Conservation (phyloP, 2,888 invertebrate genomes). For the Andrena trimmerana region DNA sequence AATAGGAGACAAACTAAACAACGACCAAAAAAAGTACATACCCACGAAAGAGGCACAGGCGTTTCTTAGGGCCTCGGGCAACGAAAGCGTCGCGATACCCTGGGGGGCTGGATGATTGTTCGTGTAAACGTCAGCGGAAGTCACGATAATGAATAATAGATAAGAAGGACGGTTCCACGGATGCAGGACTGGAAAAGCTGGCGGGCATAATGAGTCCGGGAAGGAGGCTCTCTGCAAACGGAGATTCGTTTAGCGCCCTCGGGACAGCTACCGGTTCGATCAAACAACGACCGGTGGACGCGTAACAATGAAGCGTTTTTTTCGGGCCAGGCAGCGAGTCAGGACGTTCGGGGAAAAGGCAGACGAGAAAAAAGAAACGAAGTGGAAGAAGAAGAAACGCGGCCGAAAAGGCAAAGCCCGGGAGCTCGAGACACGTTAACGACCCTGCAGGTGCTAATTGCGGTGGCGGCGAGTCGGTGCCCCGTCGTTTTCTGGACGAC, state of each 20-base stretch:
- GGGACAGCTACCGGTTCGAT: slow-evolving; percentile 76
- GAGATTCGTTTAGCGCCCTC: slow-evolving; percentile 70
- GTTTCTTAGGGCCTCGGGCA: not conserved
- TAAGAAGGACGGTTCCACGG: slow-evolving; percentile 24
- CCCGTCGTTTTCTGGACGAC: slow-evolving; percentile 59
- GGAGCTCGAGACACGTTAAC: slow-evolving; percentile 76
- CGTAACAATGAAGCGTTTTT: slow-evolving; percentile 57
- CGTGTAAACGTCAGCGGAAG: slow-evolving; percentile 33
- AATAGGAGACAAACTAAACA: too few species aligned
- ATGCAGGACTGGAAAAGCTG: slow-evolving; percentile 7
- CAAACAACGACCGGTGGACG: slow-evolving; percentile 69
- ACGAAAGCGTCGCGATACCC: not conserved
- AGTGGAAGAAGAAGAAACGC: slow-evolving; percentile 32
- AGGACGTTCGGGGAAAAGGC: slow-evolving; percentile 30
- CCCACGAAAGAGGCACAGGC: not conserved
- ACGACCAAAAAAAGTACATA: too few species aligned
- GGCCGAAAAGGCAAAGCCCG: slow-evolving; percentile 72
- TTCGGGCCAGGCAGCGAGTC: slow-evolving; percentile 10
- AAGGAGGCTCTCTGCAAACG: slow-evolving; percentile 55
- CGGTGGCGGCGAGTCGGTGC: slow-evolving; percentile 68
- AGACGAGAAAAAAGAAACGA: not conserved
- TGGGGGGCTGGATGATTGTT: slow-evolving; percentile 20
- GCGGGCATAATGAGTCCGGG: slow-evolving; percentile 15
- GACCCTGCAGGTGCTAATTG: slow-evolving; percentile 80
- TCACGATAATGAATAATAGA: slow-evolving; percentile 49